A percentile compares a stretch with the other conserved stretches of the same genome.
Conservation (phyloP, 2,113 vertebrate genomes). For the Caretta caretta region DNA sequence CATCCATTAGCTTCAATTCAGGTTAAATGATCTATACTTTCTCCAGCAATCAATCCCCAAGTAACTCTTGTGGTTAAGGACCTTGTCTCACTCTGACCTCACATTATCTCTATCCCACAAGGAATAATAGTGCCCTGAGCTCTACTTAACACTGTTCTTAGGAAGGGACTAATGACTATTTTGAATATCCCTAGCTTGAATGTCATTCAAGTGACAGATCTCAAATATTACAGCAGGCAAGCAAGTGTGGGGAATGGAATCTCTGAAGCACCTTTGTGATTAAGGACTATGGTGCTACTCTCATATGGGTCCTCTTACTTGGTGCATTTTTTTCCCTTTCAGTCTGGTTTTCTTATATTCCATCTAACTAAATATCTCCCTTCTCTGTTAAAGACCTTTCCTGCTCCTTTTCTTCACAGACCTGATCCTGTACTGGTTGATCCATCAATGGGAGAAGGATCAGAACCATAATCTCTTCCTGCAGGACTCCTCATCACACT, state of each 20-base stretch:
- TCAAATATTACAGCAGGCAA: background rate
- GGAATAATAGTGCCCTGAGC: background rate
- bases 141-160: background rate
- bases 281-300: background rate
- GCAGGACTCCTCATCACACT: background rate
- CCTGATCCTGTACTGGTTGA: background rate
- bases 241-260: background rate
- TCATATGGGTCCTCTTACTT: background rate
- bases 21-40: background rate
- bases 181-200: background rate
- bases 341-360: background rate
- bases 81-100: background rate
- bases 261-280: background rate
- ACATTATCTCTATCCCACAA: background rate
- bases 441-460: background rate
- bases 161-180: background rate
- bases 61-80: background rate
- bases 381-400: background rate
- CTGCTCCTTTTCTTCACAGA: background rate
- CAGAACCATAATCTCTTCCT: background rate
- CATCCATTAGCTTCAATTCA: background rate
- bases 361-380: background rate
- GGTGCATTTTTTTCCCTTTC: background rate
- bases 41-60: background rate
- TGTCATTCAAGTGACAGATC: background rate